These are phyloP conservation scores for Chrysodeixis includens DNA, from an alignment of 2,888 invertebrate species.

Conservation along the genomic window DNA sequence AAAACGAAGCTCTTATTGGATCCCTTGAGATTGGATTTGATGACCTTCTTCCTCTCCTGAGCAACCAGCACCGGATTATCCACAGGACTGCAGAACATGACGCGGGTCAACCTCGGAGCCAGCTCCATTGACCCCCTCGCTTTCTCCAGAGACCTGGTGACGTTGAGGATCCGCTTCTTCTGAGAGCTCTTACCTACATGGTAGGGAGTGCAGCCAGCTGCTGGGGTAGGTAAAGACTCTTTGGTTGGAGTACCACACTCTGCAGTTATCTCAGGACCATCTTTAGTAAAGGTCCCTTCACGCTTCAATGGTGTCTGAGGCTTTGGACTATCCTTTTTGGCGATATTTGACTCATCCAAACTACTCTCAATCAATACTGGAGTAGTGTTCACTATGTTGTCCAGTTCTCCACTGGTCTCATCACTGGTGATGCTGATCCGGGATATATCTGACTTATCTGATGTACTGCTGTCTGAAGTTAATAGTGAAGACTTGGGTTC, in stretches of 20 bases:
- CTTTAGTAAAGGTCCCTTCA: slow-evolving; percentile 84
- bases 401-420: slow-evolving; percentile 74
- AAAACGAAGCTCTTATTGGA: slow-evolving; percentile 85
- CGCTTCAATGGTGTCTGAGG: slow-evolving; percentile 71
- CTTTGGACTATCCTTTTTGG: slow-evolving; percentile 21
- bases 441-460: slow-evolving; percentile 70
- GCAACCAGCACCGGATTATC: slow-evolving; percentile 67
- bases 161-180: slow-evolving; percentile 71
- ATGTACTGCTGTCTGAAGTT: slow-evolving; percentile 71
- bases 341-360: slow-evolving; percentile 68
- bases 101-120: slow-evolving; percentile 69
- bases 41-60: slow-evolving; percentile 76
- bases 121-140: slow-evolving; percentile 58
- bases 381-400: slow-evolving; percentile 76
- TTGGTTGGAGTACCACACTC: slow-evolving; percentile 66
- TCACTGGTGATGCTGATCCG: slow-evolving; percentile 80
- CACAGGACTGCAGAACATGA: slow-evolving; percentile 85
- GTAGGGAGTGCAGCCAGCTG: slow-evolving; percentile 82
- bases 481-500: slow-evolving; percentile 73
- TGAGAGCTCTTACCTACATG: slow-evolving; percentile 64
- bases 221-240: slow-evolving; percentile 62
- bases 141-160: slow-evolving; percentile 82
- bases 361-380: slow-evolving; percentile 81
- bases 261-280: slow-evolving; percentile 61
- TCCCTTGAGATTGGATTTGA: slow-evolving; percentile 86